Evolutionary conservation across 2,888 invertebrate genomes (phyloP).

Genomic region (Strigamia transsilvanica): DNA sequence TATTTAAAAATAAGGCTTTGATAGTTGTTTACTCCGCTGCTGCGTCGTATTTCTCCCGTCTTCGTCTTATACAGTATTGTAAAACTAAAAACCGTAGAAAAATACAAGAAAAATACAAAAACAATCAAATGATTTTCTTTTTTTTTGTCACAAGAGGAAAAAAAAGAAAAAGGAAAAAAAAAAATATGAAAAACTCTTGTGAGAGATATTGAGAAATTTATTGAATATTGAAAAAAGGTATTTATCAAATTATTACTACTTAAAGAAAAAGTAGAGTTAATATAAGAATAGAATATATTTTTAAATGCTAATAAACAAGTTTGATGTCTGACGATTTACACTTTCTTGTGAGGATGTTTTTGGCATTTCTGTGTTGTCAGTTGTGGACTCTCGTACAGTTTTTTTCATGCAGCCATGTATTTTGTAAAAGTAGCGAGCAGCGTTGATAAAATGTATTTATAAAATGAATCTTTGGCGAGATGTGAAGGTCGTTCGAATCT

Average conservation of each 20-base stretch:
- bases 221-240: background rate
- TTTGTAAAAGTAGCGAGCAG: conserved; percentile 32
- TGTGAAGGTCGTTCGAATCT: background rate
- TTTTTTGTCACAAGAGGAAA: background rate
- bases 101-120: background rate
- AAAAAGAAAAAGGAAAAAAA: too few species aligned
- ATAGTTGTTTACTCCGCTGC: conserved; percentile 16
- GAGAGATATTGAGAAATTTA: conserved; percentile 33
- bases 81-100: background rate
- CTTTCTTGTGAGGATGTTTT: conserved; percentile 18
- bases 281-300: conserved; percentile 17
- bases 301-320: conserved; percentile 28
- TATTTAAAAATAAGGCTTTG: conserved; percentile 18
- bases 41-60: conserved; percentile 34
- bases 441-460: conserved; percentile 27
- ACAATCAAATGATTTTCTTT: conserved; percentile 11
- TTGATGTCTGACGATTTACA: conserved; percentile 33
- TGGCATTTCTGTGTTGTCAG: background rate
- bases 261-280: conserved; percentile 5
- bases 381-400: conserved; percentile 3
- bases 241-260: conserved; percentile 27
- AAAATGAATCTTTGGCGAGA: conserved; percentile 1
- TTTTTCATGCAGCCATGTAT: conserved; percentile 17
- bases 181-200: background rate
- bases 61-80: conserved; percentile 38